Base-by-base conservation (phyloP, 2,797 vertebrate genomes). In the Ceryle rudis region DNA sequence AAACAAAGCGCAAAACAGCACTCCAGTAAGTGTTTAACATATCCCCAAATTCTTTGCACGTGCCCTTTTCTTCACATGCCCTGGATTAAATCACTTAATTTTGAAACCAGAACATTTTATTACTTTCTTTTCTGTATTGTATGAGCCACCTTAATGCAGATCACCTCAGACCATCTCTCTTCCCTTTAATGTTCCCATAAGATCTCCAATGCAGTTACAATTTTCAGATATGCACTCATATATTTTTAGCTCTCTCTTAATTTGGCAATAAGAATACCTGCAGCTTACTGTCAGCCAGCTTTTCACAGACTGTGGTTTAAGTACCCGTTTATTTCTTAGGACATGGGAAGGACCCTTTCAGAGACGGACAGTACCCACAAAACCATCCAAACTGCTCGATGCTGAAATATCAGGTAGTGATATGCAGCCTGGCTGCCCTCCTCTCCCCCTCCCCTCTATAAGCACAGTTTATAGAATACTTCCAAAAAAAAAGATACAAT, bases 241-340 rank as follows among this genome's bases (percentile, higher is more conserved):
- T 89, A 93, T 95, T 94, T 94, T 94, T 89, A 92, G 91, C 72
- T 14, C 81, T 28, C 90, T 82, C 71, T 95, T 86, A 86, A 95
- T 89, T 67, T 81, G 73, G 67, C 80, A 87, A 23, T 73, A 82
- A 46, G 84, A 75, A 58, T 82, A 93, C 82, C 89, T 93, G 82
- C 89, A 86, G 35, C 33, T 87, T 81, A 65, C 49, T 49, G 65
- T 77, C 70, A 90, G 61, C 26, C 81, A 88, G 96, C 52, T 83
- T 89, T 71, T 73, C 78, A 41, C 46, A 58, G 88, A 46, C 86
- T 95, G 65, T 2, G 0, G 60, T 82, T 81, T 52, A 81, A 81
- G 51, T 3, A 67, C 58, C 31, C 33, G 7, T 91, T 88, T 90
- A 84, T 89, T 92, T 62, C 90, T 85, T 57, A 77, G 83, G 84